Base-by-base conservation (phyloP, 2,888 invertebrate genomes). In the Latrodectus elegans region DNA sequence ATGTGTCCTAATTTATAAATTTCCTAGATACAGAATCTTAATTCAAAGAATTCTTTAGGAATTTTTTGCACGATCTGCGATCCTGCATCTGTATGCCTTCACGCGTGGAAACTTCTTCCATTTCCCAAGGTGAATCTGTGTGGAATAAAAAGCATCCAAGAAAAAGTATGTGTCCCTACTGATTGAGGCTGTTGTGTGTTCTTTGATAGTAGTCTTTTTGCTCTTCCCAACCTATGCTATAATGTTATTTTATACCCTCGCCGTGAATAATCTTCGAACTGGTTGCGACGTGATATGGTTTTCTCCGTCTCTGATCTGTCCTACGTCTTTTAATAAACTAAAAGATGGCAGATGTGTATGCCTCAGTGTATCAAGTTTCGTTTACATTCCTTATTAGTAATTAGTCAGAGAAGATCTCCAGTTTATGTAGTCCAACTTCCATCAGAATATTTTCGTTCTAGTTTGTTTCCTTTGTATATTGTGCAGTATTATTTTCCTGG, bases 101-200 rank as follows among this genome's bases (percentile, higher is more conserved):
- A n/a, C 6, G 38, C 6, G 38, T 38, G 38, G 38, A 38, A 38
- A 4, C 38, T 1, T 38, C 1, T 38, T 38, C 38, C 38, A 6
- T 38, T 38, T 6, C 38, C 38, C 38, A 38, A 38, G 22, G 60
- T 60, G 60, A 15, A 60, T 60, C 14, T 60, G 60, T 60, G 12
- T 60, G 60, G 11, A 60, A 60, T 15, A 38, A 60, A 60, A 60
- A 60, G n/a, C 14, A 11, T 8, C 11, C 4, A 60, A 60, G n/a
- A 60, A 60, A 60, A 60, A 38, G 38, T 12, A 60, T 60, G 60
- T 60, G 60, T 60, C 11, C 60, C 60, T 60, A 15, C 60, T 60
- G 60, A 60, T 60, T 60, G 60, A 60, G n/a, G 60, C 8, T 60
- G 60, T 60, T 60, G 60, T n/a, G n/a, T n/a, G n/a, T 60, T 60